Evolutionary conservation across 2,113 vertebrate species (phyloP).

Genomic region (Scolopax mira): DNA sequence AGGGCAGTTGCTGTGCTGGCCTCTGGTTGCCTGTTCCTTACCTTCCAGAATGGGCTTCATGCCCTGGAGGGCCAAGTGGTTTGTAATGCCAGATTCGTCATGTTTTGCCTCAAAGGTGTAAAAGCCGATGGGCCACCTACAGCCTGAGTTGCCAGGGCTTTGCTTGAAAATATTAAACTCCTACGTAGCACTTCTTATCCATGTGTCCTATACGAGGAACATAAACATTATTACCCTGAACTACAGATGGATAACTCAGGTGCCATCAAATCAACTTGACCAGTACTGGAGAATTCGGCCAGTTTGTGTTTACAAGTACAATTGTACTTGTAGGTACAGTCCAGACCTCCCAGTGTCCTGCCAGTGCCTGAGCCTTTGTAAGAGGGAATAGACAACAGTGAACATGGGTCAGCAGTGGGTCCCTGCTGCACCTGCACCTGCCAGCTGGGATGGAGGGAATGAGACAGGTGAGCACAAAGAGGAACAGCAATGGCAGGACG

Average conservation of each 20-base stretch:
- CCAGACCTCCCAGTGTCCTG: neutral
- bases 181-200: neutral
- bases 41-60: neutral
- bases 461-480: neutral
- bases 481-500: neutral
- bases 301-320: too few species aligned
- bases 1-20: neutral
- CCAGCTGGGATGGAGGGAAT: neutral
- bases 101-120: neutral
- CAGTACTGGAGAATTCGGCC: neutral
- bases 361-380: neutral
- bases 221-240: neutral
- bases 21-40: neutral
- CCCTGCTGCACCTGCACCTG: neutral
- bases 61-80: neutral
- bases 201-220: neutral
- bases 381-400: neutral
- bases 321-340: neutral
- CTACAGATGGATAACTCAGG: neutral
- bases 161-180: neutral
- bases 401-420: neutral
- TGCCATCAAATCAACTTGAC: neutral
- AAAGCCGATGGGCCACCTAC: neutral
- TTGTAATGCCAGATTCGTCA: neutral
- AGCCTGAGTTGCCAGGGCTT: neutral